Percentiles rank a stretch among this genome's conserved stretches.
These are phyloP conservation scores for Serinus canaria DNA, from an alignment of 2,113 vertebrate species.

Conservation along the genomic window DNA sequence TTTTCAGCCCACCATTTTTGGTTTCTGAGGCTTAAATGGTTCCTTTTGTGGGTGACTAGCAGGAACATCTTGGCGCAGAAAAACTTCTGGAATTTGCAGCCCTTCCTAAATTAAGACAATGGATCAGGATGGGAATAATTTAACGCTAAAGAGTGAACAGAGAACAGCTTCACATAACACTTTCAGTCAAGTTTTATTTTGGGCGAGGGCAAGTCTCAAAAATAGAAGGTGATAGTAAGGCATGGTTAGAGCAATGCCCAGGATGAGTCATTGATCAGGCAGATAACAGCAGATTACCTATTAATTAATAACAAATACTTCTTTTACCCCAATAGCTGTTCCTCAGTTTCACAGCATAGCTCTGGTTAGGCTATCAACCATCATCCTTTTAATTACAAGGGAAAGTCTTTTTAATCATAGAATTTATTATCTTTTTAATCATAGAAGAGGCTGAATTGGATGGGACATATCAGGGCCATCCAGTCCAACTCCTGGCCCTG, in stretches of 20 bases:
- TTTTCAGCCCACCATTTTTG: not conserved
- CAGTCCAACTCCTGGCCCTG: not conserved
- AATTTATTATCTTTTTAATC: too few species aligned
- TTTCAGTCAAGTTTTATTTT: not conserved
- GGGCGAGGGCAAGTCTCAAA: not conserved
- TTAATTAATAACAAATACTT: not conserved
- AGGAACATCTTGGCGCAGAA: not conserved
- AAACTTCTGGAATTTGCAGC: not conserved
- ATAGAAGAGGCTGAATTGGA: not conserved
- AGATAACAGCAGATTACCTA: not conserved
- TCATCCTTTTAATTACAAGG: too few species aligned
- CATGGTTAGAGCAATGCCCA: not conserved
- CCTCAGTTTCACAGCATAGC: not conserved
- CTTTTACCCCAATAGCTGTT: not conserved
- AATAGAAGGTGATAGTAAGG: not conserved
- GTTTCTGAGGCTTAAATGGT: not conserved
- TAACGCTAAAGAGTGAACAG: not conserved
- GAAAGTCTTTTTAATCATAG: not conserved
- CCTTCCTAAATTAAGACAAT: not conserved
- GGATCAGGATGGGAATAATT: not conserved
- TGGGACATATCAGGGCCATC: not conserved
- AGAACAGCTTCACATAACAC: not conserved
- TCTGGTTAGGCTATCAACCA: not conserved
- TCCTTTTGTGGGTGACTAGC: not conserved
- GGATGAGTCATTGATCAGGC: not conserved